A percentile compares a stretch with the other conserved stretches of the same genome.
Conservation (phyloP, 2,113 vertebrate species). For the Nanorana parkeri region DNA sequence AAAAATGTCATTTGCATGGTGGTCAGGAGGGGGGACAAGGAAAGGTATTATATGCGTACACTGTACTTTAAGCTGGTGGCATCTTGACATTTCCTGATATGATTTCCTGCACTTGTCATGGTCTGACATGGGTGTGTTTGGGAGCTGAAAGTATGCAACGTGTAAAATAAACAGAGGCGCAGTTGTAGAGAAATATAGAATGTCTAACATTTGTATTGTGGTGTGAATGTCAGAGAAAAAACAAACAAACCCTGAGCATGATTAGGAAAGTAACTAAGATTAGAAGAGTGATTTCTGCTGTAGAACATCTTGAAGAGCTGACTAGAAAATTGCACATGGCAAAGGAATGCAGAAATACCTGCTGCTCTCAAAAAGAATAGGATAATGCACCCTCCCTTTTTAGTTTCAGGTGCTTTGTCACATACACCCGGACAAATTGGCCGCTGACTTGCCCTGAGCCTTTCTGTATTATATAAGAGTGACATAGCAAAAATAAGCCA, state of each 20-base stretch:
- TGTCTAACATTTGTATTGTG: neutral
- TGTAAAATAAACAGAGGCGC: neutral
- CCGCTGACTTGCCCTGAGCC: neutral
- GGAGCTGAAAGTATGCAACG: neutral
- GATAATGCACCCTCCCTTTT: constrained; percentile 23
- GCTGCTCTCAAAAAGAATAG: constrained; percentile 9
- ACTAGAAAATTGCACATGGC: neutral
- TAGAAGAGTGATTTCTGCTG: neutral
- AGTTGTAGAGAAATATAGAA: neutral
- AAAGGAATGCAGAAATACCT: constrained; percentile 54
- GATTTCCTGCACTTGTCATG: neutral
- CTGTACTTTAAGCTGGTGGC: too few species aligned
- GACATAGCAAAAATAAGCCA: neutral
- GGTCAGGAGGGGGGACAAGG: too few species aligned
- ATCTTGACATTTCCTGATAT: constrained; percentile 7
- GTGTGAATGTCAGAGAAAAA: neutral
- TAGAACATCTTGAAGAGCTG: constrained; percentile 27
- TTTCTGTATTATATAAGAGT: neutral
- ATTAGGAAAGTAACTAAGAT: neutral
- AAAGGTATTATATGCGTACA: too few species aligned
- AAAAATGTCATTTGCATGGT: too few species aligned
- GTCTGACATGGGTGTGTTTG: neutral
- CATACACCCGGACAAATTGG: constrained; percentile 14
- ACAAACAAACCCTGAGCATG: too few species aligned
- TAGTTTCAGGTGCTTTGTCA: constrained; percentile 30